Evolutionary conservation across 2,113 vertebrate species (phyloP).

Genomic region (Sylvilagus bachmani): DNA sequence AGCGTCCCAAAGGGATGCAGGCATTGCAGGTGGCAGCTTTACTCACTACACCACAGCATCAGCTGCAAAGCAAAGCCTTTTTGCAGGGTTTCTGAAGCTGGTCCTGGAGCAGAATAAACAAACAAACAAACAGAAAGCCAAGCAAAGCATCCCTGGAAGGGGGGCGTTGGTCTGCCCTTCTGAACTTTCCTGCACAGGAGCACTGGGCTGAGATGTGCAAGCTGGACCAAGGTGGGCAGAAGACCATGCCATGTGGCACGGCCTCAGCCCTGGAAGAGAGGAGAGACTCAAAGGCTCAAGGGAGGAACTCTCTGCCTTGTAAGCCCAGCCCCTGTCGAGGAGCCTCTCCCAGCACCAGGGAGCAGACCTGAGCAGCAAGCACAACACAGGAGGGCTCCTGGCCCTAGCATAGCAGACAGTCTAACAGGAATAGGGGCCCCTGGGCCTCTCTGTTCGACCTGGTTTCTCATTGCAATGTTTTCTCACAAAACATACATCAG

Average conservation of each 20-base stretch:
- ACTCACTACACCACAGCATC: too few species aligned
- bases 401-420: background rate
- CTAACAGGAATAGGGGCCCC: background rate
- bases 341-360: background rate
- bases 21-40: too few species aligned
- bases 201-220: too few species aligned
- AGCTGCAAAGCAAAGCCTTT: background rate
- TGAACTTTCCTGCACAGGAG: background rate
- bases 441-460: accelerated
- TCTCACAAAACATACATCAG: background rate
- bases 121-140: background rate
- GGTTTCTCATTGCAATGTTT: background rate
- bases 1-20: too few species aligned
- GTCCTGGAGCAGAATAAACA: background rate
- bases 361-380: background rate
- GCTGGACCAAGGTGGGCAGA: too few species aligned
- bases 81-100: background rate
- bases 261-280: background rate
- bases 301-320: background rate
- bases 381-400: background rate
- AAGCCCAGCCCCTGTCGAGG: background rate
- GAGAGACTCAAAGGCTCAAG: accelerated
- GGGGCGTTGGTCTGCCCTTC: accelerated
- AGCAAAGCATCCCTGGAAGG: background rate
- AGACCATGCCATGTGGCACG: background rate